These are phyloP conservation scores for Catocala fraxini DNA, from an alignment of 2,888 invertebrate genomes.

Conservation along the genomic window DNA sequence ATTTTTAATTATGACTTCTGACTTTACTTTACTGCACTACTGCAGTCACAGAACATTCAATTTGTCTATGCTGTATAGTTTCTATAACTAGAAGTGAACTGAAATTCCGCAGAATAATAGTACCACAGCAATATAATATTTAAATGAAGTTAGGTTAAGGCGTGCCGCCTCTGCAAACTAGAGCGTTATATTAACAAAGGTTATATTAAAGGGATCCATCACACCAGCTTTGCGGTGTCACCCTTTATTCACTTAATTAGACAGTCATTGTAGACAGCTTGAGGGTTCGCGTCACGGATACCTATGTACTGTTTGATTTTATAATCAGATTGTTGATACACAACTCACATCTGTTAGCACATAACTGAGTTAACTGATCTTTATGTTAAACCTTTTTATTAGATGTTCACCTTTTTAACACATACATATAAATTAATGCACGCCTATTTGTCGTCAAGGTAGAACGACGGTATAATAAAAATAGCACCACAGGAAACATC, in stretches of 20 bases:
- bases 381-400: too few species aligned
- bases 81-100: too few species aligned
- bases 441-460: too few species aligned
- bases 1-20: too few species aligned
- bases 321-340: conserved; percentile 63
- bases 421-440: too few species aligned
- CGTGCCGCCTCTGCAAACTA: conserved; percentile 58
- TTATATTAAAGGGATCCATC: conserved; percentile 85
- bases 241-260: conserved; percentile 84
- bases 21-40: too few species aligned
- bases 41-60: too few species aligned
- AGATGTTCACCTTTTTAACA: too few species aligned
- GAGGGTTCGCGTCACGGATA: conserved; percentile 55
- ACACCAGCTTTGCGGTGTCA: conserved; percentile 83
- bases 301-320: conserved; percentile 62
- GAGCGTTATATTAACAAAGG: conserved; percentile 54
- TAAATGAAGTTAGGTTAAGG: conserved; percentile 62
- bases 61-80: too few species aligned
- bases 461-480: too few species aligned
- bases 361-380: not conserved
- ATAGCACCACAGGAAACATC: too few species aligned
- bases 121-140: conserved; percentile 52
- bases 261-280: conserved; percentile 76
- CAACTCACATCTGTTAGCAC: conserved; percentile 49
- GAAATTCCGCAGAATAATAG: not conserved